Base-by-base conservation (phyloP, 2,797 vertebrate genomes). In the Pteropus rufus region DNA sequence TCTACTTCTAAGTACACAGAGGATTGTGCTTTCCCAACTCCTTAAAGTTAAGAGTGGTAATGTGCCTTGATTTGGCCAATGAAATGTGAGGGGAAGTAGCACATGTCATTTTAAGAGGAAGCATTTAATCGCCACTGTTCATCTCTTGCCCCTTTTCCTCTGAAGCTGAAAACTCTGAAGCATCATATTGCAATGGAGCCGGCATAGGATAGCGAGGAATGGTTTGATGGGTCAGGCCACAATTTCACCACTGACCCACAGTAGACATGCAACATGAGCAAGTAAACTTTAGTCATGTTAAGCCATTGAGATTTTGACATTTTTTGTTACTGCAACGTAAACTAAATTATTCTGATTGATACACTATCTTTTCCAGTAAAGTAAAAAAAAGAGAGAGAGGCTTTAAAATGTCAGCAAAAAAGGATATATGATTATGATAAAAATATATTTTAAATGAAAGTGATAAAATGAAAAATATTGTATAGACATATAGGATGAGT, bases 381-480 rank as follows among this genome's bases (percentile, higher is more conserved):
- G 23, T 64, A 11, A 44, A 85, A 77, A 64, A 52, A 19, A 14
- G 56, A 72, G 52, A 7, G 19, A 64, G 10, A 72, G 5, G 10
- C 7, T 91, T 72, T 70, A 44, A 77, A 26, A n/a, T 84, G 7
- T 31, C 65, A 52, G 73, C n/a, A 52, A 70, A 62, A n/a, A 62
- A 29, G 6, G 26, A 52, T 16, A 44, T 72, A 56, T 12, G 46
- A 24, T 65, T 65, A 36, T 36, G 36, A 7, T 77, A 14, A 84
- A 94, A 84, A 69, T 64, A 67, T 76, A 83, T 79, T 91, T 86
- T 49, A 49, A 95, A 58, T 65, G 31, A 67, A 76, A 62, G 44
- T 49, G 15, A 60, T 49, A 29, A 79, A 58, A 64, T 65, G 15
- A 75, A 49, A 91, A 79, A 49, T 49, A 87, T 29, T 90, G 6